Evolutionary conservation across 2,888 invertebrate genomes (phyloP).

Genomic region (Digitonthophagus gazella): DNA sequence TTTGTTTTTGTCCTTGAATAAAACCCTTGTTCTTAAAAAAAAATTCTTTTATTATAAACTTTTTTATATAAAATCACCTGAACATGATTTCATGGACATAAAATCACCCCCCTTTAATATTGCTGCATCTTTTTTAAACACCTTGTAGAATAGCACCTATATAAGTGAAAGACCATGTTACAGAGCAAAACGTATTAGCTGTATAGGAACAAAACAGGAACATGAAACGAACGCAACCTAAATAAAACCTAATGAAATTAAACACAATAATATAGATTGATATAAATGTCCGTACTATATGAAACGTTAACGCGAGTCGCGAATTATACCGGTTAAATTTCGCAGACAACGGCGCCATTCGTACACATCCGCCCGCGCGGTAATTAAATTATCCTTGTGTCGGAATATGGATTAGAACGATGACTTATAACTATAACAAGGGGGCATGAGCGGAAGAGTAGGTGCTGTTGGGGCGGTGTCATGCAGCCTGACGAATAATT

Average conservation of each 20-base stretch:
- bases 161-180: too few relatives aligned
- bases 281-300: background rate
- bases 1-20: too few relatives aligned
- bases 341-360: background rate
- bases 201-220: background rate
- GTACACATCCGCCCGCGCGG: background rate
- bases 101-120: too few relatives aligned
- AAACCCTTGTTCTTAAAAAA: too few relatives aligned
- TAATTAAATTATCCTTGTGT: slow-evolving; percentile 13
- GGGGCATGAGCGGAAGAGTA: slow-evolving; percentile 9
- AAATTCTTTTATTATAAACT: too few relatives aligned
- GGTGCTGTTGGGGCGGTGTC: slow-evolving; percentile 13
- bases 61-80: too few relatives aligned
- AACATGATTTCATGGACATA: too few relatives aligned
- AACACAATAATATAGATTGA: background rate
- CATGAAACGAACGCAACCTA: background rate
- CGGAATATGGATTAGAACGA: slow-evolving; percentile 10
- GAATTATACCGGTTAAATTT: background rate
- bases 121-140: too few relatives aligned
- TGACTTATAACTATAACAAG: slow-evolving; percentile 10
- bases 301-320: background rate
- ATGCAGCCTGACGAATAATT: slow-evolving; percentile 17
- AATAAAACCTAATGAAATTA: background rate
- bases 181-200: too few relatives aligned
- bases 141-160: too few relatives aligned